Evolutionary conservation across 2,888 invertebrate species (phyloP).

Genomic region (Achlya flavicornis): DNA sequence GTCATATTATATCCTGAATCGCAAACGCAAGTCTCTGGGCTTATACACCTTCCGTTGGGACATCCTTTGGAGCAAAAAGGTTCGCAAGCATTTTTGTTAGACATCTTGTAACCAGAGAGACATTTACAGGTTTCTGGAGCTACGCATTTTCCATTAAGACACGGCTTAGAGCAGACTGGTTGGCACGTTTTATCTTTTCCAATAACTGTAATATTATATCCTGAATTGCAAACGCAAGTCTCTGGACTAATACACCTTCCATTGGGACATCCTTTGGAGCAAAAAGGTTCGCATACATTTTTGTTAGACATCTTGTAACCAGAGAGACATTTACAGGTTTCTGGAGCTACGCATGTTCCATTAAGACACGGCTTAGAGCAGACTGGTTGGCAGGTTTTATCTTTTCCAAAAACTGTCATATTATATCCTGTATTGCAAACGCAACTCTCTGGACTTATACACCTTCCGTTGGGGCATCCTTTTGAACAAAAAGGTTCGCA

Average conservation of each 20-base stretch:
- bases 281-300: slow-evolving; percentile 25
- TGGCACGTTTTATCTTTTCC: background rate
- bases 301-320: slow-evolving; percentile 29
- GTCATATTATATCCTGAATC: slow-evolving; percentile 25
- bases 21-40: slow-evolving; percentile 18
- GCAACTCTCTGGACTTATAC: slow-evolving; percentile 30
- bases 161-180: background rate
- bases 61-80: slow-evolving; percentile 26
- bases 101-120: slow-evolving; percentile 23
- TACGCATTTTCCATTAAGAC: slow-evolving; percentile 21
- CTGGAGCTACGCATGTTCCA: slow-evolving; percentile 42
- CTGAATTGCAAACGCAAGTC: slow-evolving; percentile 18
- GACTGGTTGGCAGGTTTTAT: slow-evolving; percentile 36
- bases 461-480: slow-evolving; percentile 28
- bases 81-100: slow-evolving; percentile 19
- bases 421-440: slow-evolving; percentile 28
- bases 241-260: slow-evolving; percentile 32
- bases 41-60: slow-evolving; percentile 23
- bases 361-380: slow-evolving; percentile 38
- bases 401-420: slow-evolving; percentile 14
- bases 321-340: slow-evolving; percentile 41
- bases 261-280: slow-evolving; percentile 24
- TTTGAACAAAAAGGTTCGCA: slow-evolving; percentile 27
- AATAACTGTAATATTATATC: slow-evolving; percentile 10
- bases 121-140: slow-evolving; percentile 30